These are phyloP conservation scores for Setophaga coronata DNA, from an alignment of 2,113 vertebrate species.

Conservation along the genomic window DNA sequence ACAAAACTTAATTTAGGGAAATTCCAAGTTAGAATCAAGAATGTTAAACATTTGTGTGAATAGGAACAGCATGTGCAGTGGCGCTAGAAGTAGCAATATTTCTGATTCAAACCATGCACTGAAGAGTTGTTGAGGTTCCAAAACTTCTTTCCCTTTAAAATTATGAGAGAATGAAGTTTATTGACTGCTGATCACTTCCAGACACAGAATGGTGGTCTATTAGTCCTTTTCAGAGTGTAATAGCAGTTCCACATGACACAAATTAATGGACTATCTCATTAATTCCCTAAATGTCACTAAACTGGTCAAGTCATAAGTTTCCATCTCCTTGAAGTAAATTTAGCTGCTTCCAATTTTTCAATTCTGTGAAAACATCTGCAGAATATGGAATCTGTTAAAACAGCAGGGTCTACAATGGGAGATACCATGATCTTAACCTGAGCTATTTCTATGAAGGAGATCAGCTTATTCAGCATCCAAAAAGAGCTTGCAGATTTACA, in stretches of 20 bases:
- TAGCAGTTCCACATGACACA: background rate
- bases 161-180: conserved; percentile 34
- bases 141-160: conserved; percentile 38
- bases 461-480: background rate
- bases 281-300: conserved; percentile 26
- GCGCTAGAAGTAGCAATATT: conserved; percentile 24
- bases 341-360: conserved; percentile 14
- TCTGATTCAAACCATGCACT: conserved; percentile 52
- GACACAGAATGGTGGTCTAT: background rate
- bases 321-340: conserved; percentile 4
- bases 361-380: background rate
- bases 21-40: conserved; percentile 46
- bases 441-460: background rate
- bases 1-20: conserved; percentile 44
- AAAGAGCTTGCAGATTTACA: background rate
- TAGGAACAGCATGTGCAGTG: conserved; percentile 53
- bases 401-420: background rate
- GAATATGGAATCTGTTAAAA: background rate
- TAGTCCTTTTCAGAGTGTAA: background rate
- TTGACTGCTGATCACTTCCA: conserved; percentile 50
- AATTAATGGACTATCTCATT: conserved; percentile 44
- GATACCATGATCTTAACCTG: background rate
- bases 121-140: conserved; percentile 35
- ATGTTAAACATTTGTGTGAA: conserved; percentile 44
- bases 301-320: background rate